Evolutionary conservation across 1,140 invertebrate genomes (phyloP), one percentile per base, ranked within the genome.

Genomic region (Pomacea maculata): DNA sequence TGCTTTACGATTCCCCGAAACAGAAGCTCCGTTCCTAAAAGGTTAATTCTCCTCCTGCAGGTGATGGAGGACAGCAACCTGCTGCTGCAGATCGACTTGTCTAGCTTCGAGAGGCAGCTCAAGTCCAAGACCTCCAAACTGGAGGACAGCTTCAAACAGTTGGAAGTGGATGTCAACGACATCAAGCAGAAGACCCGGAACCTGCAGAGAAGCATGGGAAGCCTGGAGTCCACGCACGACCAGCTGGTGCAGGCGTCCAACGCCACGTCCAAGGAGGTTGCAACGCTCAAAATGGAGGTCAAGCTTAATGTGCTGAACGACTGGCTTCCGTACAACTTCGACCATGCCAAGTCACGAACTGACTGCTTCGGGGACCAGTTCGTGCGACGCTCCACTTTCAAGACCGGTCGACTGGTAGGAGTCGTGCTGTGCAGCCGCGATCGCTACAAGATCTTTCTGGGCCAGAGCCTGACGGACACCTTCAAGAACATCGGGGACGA

Each of bases 401-500:
- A 81, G 25, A 73, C 81, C 15, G 85, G 83, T 7, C 74, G 83
- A 17, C 84, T 84, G 75, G 89, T 88, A 25, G 89, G 89, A n/a
- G 89, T 88, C 34, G 84, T 87, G n/a, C 82, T 90, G 64, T 90
- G 89, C 82, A 78, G 78, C 15, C 52, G 79, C 21, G 81, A 79
- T 14, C 84, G 84, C 52, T 90, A 90, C 80, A 90, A 90, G 78
- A 86, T 90, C 72, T 86, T 88, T 77, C 83, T 90, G 4, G 84
- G 85, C 72, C 80, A 87, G 55, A 82, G 82, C 15, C 80, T 89
- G 64, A 70, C 81, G 19, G 85, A 83, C 19, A 84, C 78, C 25
- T 90, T 89, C 82, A 72, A 86, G 64, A 87, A 89, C 80, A 85
- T 90, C 73, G 89, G 85, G 17, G 89, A 90, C 74, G 83, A 71